Conservation (phyloP, 2,113 vertebrate species). For the Larimichthys crocea region DNA sequence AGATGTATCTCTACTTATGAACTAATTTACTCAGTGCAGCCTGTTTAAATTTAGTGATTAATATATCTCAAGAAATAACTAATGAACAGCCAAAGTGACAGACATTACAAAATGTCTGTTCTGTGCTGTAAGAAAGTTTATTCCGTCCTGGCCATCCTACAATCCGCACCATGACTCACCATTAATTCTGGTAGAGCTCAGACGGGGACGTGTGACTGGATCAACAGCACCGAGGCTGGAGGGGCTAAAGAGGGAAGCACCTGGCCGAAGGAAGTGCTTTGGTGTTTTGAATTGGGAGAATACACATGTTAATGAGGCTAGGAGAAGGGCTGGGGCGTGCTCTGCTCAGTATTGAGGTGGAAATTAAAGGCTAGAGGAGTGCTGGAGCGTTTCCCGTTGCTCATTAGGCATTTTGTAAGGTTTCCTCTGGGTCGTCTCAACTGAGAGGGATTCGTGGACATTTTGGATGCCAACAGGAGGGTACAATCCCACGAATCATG, state of each 20-base stretch:
- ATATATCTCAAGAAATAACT: no score
- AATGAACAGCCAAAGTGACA: neutral
- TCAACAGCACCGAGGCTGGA: slow-evolving; percentile 50
- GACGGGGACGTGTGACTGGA: slow-evolving; percentile 58
- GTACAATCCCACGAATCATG: slow-evolving; percentile 77
- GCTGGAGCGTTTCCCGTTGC: slow-evolving; percentile 78
- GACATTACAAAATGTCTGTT: slow-evolving; percentile 54
- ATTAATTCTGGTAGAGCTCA: slow-evolving; percentile 57
- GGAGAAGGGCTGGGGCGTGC: slow-evolving; percentile 63
- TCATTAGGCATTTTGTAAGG: slow-evolving; percentile 80
- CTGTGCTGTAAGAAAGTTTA: slow-evolving; percentile 38
- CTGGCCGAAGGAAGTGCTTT: slow-evolving; percentile 76
- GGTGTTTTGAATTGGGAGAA: slow-evolving; percentile 74
- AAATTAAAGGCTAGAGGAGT: slow-evolving; percentile 76
- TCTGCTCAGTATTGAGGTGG: slow-evolving; percentile 75
- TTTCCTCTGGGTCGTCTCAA: slow-evolving; percentile 73
- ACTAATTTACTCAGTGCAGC: no score
- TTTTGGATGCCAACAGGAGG: slow-evolving; percentile 69
- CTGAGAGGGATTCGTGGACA: slow-evolving; percentile 68
- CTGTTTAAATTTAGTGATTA: no score
- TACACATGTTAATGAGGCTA: slow-evolving; percentile 77
- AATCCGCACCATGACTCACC: slow-evolving; percentile 67
- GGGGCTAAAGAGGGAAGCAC: slow-evolving; percentile 76
- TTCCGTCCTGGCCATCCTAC: slow-evolving; percentile 39
- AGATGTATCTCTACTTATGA: no score